Conservation (phyloP, 2,888 invertebrate species). For the Bombylius major region DNA sequence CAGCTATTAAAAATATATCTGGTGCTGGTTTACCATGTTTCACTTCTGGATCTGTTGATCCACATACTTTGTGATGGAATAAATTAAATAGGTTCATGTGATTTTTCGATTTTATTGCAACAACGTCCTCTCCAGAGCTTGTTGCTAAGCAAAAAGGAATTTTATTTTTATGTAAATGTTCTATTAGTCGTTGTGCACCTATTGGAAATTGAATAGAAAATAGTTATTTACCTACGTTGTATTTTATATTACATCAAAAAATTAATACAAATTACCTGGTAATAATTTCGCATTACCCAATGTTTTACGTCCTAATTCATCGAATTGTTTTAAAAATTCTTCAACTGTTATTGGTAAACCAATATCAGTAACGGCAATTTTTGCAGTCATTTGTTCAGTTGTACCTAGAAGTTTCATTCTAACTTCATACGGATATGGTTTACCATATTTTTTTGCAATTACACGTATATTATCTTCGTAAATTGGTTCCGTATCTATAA, state of each 20-base stretch:
- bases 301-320: conserved; percentile 45
- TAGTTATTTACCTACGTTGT: too few species aligned
- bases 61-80: conserved; percentile 62
- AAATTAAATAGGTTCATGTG: conserved; percentile 48
- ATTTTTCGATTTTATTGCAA: conserved; percentile 47
- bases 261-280: conserved; percentile 44
- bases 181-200: conserved; percentile 64
- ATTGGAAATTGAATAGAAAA: conserved; percentile 1
- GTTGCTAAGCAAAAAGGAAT: conserved; percentile 75
- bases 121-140: conserved; percentile 57
- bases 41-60: conserved; percentile 66
- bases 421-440: conserved; percentile 64
- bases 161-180: conserved; percentile 53
- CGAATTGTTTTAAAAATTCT: conserved; percentile 51
- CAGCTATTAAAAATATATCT: conserved; percentile 64
- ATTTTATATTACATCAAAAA: background rate
- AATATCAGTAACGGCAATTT: conserved; percentile 54
- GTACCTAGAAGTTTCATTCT: conserved; percentile 67
- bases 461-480: conserved; percentile 43
- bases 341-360: conserved; percentile 52
- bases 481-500: background rate
- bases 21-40: conserved; percentile 72
- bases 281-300: conserved; percentile 49
- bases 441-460: conserved; percentile 58
- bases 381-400: conserved; percentile 54